Evolutionary conservation across 2,797 vertebrate species (phyloP).

Genomic region (Xerus rutilus): DNA sequence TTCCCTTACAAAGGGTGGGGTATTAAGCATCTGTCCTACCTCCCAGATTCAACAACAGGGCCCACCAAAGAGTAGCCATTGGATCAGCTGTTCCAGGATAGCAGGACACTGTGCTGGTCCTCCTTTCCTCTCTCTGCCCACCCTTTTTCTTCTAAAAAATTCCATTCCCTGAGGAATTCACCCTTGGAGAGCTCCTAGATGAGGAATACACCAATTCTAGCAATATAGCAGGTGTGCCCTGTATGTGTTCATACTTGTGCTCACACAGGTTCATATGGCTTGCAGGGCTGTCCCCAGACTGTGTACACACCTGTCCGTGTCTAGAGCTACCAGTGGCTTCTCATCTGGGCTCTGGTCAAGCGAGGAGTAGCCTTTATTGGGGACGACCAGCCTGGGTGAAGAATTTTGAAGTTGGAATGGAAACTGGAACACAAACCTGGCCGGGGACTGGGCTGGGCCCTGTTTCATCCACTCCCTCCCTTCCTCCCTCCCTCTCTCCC

Average conservation of each 20-base stretch:
- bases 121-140: not conserved
- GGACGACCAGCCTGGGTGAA: constrained; percentile 95
- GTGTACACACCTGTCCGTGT: constrained; percentile 96
- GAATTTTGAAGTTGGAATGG: constrained; percentile 65
- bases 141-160: not conserved
- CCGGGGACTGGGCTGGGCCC: not conserved
- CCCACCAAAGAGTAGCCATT: not conserved
- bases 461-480: not conserved
- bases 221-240: not conserved
- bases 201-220: not conserved
- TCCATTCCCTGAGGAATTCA: not conserved
- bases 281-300: not conserved
- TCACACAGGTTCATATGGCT: not conserved
- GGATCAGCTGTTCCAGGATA: not conserved
- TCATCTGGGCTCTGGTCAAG: constrained; percentile 99
- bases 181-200: not conserved
- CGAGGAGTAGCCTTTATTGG: constrained; percentile 99
- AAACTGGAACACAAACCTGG: not conserved
- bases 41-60: not conserved
- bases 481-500: not conserved
- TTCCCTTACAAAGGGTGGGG: not conserved
- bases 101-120: not conserved
- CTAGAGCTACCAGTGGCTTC: constrained; percentile 98
- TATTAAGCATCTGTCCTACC: not conserved
- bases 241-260: not conserved